These are phyloP conservation scores for Eulemur mongoz DNA, from an alignment of 2,797 vertebrate species.

Conservation along the genomic window DNA sequence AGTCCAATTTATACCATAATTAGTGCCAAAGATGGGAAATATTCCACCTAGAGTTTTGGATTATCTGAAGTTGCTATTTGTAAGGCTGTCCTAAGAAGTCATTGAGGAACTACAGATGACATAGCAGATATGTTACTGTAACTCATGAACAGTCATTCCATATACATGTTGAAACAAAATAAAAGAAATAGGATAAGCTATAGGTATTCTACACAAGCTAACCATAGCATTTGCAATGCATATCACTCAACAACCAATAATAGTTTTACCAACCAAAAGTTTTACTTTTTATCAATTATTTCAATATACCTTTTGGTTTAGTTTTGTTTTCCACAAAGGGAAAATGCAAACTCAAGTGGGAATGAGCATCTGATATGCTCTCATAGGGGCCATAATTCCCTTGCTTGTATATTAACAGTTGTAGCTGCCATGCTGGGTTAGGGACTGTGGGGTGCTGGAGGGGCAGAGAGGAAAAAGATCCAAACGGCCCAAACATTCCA, in stretches of 20 bases:
- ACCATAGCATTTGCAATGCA: neutral
- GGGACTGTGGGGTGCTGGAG: neutral
- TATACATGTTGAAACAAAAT: neutral
- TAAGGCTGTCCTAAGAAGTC: neutral
- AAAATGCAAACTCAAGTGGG: neutral
- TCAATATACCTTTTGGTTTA: neutral
- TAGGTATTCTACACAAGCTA: neutral
- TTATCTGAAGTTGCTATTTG: neutral
- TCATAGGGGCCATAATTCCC: neutral
- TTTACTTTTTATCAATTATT: neutral
- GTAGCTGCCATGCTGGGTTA: neutral
- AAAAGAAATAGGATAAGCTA: neutral
- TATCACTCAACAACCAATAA: neutral
- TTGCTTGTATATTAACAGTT: neutral
- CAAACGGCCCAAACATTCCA: accelerated
- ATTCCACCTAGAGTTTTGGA: neutral
- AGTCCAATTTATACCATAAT: neutral
- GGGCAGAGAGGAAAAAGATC: neutral
- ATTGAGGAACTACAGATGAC: neutral
- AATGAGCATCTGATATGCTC: neutral
- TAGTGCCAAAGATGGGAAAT: neutral
- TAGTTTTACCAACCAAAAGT: neutral
- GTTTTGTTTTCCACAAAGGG: neutral
- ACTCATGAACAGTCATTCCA: neutral
- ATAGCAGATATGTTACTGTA: neutral